Base-by-base conservation (phyloP, 2,888 invertebrate genomes). In the Eilema caniola region DNA sequence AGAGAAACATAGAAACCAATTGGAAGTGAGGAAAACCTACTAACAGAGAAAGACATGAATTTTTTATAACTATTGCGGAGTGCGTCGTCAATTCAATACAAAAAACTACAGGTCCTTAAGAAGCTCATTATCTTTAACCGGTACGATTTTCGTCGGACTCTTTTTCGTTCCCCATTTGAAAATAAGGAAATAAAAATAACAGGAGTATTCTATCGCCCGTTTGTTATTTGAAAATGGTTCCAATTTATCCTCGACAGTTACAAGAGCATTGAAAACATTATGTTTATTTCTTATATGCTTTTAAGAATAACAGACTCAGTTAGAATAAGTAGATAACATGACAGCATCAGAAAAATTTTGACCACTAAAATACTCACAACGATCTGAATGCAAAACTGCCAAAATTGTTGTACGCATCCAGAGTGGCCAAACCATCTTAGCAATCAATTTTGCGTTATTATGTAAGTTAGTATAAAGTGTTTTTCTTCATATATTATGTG, bases 191-290 rank as follows among this genome's bases (percentile, higher is more conserved):
- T 14, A 41, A 53, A 53, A 53, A 53, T 53, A 53, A 53, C 53
- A 61, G 16, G 73, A 72, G 67, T 65, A 71, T 61, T 68, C 62
- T 57, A 69, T 73, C 65, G 66, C 31, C 66, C 71, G 68, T 72
- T 78, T 69, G 70, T 75, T 79, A 75, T 75, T 78, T 73, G 47
- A 68, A 78, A 75, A 78, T 71, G 73, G 66, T 78, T 77, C 78
- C 71, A 75, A 77, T 77, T 77, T 77, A 73, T 79, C 64, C 37
- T 71, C 59, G 61, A 80, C 70, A 72, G 69, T 75, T 79, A 71
- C 75, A 72, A 71, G 68, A 68, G 25, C 57, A 69, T 33, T 70
- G 64, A 67, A 73, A 77, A 71, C 70, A 72, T 53, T 47, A 47
- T 20, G 20, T 47, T 53, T 53, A 53, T 53, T n/a, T 53, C 53